phyloP scores from a whole-genome alignment of 2,113 vertebrate species.

The Ia io region DNA sequence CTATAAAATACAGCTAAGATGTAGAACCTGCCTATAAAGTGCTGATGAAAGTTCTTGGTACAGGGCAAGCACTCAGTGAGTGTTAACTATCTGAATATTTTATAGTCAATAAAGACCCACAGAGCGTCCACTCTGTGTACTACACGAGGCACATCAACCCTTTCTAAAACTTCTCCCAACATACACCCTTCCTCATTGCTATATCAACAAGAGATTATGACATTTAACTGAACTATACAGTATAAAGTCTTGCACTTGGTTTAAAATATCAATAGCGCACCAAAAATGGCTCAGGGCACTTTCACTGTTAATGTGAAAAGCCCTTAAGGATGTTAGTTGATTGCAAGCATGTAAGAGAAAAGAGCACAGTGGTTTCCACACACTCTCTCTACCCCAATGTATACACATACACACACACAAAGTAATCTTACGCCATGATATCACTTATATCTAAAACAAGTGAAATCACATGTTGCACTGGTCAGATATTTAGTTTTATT shows the following conservation, averaged over 20 bases:
- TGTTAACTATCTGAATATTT: constrained; percentile 6
- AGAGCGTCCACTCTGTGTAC: neutral
- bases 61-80: neutral
- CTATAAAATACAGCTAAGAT: constrained; percentile 19
- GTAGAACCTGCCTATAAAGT: neutral
- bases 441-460: neutral
- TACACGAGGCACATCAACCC: neutral
- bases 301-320: neutral
- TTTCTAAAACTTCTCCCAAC: neutral
- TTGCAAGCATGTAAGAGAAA: neutral
- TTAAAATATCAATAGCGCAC: neutral
- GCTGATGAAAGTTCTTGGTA: neutral
- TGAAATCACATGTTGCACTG: neutral
- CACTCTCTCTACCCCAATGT: neutral
- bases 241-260: neutral
- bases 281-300: neutral
- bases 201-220: neutral
- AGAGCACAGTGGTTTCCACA: neutral
- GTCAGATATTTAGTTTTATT: neutral
- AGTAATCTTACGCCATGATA: neutral
- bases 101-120: neutral
- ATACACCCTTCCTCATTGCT: neutral
- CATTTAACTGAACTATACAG: neutral
- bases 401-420: neutral
- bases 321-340: neutral